Evolutionary conservation across 2,797 vertebrate species (phyloP).

Genomic region (Neosilurus hyrtlii): DNA sequence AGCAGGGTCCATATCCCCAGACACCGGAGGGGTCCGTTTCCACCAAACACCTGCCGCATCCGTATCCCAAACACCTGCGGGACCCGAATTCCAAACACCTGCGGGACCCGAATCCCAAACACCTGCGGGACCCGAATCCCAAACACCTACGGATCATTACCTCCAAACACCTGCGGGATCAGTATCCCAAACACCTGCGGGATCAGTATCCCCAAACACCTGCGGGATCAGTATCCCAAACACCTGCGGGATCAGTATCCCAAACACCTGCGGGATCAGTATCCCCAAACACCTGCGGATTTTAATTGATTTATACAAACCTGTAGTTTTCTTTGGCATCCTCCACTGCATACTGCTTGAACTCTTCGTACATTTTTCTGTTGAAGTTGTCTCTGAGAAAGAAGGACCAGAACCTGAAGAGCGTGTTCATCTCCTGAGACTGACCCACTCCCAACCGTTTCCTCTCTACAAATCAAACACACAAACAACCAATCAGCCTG

Average conservation of each 20-base stretch:
- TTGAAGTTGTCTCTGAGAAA: conserved; percentile 97
- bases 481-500: background rate
- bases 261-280: background rate
- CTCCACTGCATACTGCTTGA: conserved; percentile 84
- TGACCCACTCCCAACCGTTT: conserved; percentile 89
- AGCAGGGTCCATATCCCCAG: no score
- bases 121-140: background rate
- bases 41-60: no score
- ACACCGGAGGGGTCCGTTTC: background rate
- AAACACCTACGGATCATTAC: background rate
- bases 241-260: background rate
- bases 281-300: background rate
- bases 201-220: no score
- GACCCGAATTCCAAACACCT: background rate
- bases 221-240: no score
- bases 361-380: conserved; percentile 97
- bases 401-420: conserved; percentile 98
- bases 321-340: conserved; percentile 94
- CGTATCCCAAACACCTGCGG: background rate
- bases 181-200: background rate
- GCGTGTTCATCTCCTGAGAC: conserved; percentile 97
- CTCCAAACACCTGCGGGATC: background rate
- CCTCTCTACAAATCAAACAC: conserved; percentile 76
- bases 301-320: conserved; percentile 48
- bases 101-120: background rate